phyloP scores from a whole-genome alignment of 2,888 invertebrate genomes.

The Tipula lateralis region DNA sequence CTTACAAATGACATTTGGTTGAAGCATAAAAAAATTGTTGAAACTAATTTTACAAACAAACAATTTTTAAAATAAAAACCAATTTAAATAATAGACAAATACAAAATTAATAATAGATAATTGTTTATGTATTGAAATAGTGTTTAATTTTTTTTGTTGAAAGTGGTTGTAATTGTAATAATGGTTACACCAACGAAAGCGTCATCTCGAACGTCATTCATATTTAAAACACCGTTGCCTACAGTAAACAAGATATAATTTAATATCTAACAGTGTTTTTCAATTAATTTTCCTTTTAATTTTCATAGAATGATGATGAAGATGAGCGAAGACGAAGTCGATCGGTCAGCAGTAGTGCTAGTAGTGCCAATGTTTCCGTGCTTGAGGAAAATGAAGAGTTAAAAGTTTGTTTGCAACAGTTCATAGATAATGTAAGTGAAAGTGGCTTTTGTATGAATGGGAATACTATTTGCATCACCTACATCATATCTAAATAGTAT shows the following conservation, averaged over 20 bases:
- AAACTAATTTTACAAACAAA: not conserved
- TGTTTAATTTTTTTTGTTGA: not conserved
- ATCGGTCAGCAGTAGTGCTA: constrained; percentile 39
- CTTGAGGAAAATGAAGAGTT: constrained; percentile 60
- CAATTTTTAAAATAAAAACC: not conserved
- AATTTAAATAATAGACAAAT: not conserved
- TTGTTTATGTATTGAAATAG: too few relatives aligned
- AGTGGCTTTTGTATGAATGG: constrained; percentile 35
- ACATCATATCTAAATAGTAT: too few relatives aligned
- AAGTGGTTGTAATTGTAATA: not conserved
- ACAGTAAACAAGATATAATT: not conserved
- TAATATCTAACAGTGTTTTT: not conserved
- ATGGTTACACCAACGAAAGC: constrained; percentile 25
- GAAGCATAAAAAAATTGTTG: not conserved
- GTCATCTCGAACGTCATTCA: not conserved
- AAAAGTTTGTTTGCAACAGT: constrained; percentile 70
- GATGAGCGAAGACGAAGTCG: constrained; percentile 54
- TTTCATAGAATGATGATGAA: constrained; percentile 55
- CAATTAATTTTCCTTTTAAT: not conserved
- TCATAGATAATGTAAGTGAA: constrained; percentile 73
- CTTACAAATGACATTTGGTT: not conserved
- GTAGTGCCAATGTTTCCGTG: constrained; percentile 37
- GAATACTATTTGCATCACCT: too few relatives aligned
- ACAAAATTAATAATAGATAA: not conserved
- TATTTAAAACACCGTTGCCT: constrained; percentile 20